Base-by-base conservation (phyloP, 2,888 invertebrate species). In the Acanthococcus lagerstroemiae region DNA sequence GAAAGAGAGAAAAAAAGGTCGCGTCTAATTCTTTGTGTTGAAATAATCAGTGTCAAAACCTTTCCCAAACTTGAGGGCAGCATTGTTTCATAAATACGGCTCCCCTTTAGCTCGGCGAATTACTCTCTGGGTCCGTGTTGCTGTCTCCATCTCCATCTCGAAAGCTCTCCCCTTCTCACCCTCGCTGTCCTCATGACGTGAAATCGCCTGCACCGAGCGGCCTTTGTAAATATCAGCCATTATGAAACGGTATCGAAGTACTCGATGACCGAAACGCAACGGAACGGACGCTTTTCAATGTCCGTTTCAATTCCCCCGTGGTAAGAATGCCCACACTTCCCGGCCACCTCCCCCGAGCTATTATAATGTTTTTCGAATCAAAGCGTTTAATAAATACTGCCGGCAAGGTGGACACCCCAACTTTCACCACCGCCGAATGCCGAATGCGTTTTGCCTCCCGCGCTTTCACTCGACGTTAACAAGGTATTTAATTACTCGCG, bases 21-120 rank as follows among this genome's bases (percentile, higher is more conserved):
- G 46, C 60, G 60, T 27, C 26, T 60, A 60, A 60, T 48, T 60
- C 60, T 46, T 60, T 60, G 60, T 60, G n/a, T 60, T 60, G 60
- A 60, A 60, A 60, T 60, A 60, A 60, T 60, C 60, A 60, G 60
- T 60, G 60, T 60, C 60, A 60, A 60, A 60, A 60, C 60, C 60
- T 60, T 60, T 60, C 45, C 45, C 60, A 48, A 60, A 60, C 45
- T 60, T 60, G 60, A 60, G 60, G 60, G 60, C 60, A 60, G 60
- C 22, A 60, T 60, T 60, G 60, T 60, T 60, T 50, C 60, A 60
- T 60, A 60, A 60, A 58, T 58, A 58, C 58, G 44, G 24, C 45
- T 24, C 56, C 15, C 58, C 4, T 4, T 12, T 7, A 44, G 17
- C 6, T 1, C 24, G 44, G 15, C 44, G 3, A 9, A n/a, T 4